Conservation (phyloP, 1,140 invertebrate species). For the Plectus sambesii region DNA sequence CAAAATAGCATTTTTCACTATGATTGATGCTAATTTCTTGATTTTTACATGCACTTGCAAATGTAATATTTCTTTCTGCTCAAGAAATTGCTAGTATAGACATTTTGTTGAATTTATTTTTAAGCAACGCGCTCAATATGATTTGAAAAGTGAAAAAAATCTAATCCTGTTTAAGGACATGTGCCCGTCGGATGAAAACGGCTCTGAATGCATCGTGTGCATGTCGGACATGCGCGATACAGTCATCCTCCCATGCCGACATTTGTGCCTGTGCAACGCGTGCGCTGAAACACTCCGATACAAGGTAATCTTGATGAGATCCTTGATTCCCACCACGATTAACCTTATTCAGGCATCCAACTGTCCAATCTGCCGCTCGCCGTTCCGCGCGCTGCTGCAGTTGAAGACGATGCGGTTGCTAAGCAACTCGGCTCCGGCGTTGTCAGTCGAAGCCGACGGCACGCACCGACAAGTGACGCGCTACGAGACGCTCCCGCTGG, state of each 20-base stretch:
- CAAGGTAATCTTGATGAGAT: conserved; percentile 48
- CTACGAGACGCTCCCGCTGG: conserved; percentile 85
- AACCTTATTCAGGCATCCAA: conserved; percentile 52
- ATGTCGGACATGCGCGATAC: conserved; percentile 96
- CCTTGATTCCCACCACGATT: conserved; percentile 1
- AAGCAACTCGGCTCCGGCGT: conserved; percentile 15
- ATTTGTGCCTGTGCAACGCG: conserved; percentile 89
- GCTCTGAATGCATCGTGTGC: conserved; percentile 96
- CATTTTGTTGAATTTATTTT: not conserved
- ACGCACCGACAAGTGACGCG: conserved; percentile 72
- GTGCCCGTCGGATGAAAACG: conserved; percentile 68
- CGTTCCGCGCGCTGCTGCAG: conserved; percentile 87
- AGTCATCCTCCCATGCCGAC: conserved; percentile 88
- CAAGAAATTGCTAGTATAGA: not conserved
- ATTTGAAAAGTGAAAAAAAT: not conserved
- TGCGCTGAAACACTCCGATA: conserved; percentile 93
- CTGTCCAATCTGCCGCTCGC: conserved; percentile 93
- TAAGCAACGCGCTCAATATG: conserved; percentile 2
- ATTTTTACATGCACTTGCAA: conserved; percentile 52
- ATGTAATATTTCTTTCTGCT: conserved; percentile 50
- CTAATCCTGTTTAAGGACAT: conserved; percentile 12
- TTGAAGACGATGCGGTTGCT: conserved; percentile 66
- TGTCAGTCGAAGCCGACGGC: conserved; percentile 19
- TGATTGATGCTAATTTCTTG: not conserved
- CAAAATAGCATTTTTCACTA: not conserved